A percentile compares a stretch with the other conserved stretches of the same genome.
These are phyloP conservation scores for Gastracanthus pulcherrimus DNA, from an alignment of 2,888 invertebrate genomes.

Conservation along the genomic window DNA sequence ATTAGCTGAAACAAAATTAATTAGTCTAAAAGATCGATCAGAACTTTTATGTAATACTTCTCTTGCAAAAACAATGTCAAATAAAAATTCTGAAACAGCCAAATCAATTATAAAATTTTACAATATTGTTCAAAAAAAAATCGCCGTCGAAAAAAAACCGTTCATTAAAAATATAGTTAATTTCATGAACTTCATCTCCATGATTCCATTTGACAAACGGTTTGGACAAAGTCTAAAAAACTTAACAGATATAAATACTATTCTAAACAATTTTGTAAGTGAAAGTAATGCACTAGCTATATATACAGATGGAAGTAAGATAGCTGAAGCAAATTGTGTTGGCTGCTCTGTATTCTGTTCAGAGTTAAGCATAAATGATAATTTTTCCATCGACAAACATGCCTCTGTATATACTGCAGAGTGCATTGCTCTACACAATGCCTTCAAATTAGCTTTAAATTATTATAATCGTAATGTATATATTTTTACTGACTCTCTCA, in stretches of 20 bases:
- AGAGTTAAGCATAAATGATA: not conserved
- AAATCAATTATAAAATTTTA: too few relatives aligned
- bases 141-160: too few relatives aligned
- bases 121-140: too few relatives aligned
- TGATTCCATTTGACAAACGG: not conserved
- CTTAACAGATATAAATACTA: too few relatives aligned
- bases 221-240: not conserved
- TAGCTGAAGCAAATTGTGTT: not conserved
- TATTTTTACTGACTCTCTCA: not conserved
- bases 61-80: too few relatives aligned
- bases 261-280: not conserved
- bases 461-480: not conserved
- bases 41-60: too few relatives aligned
- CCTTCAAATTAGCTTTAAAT: not conserved
- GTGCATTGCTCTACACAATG: not conserved
- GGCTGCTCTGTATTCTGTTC: not conserved
- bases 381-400: not conserved
- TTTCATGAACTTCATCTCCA: too few relatives aligned
- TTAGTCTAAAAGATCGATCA: too few relatives aligned
- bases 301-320: conserved; percentile 32
- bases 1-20: conserved; percentile 8
- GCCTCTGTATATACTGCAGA: conserved; percentile 20
- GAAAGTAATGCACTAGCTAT: not conserved
- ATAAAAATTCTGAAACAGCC: too few relatives aligned
- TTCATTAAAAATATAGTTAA: too few relatives aligned